phyloP scores from a whole-genome alignment of 92 coral and sea anemone genomes.

The Isaurus tuberculatus region DNA sequence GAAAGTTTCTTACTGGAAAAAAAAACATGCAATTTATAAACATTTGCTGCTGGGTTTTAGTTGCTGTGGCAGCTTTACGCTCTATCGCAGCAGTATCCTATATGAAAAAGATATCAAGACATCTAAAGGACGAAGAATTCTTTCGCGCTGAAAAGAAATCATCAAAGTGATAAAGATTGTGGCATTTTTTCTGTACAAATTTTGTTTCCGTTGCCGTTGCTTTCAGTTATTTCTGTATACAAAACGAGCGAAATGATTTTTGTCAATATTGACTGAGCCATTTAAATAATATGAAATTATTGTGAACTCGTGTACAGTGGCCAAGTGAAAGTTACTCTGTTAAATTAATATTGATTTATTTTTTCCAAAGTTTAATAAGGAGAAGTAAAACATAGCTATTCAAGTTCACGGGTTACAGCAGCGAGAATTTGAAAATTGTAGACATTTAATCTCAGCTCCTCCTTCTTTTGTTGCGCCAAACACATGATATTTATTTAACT shows the following conservation, averaged over 20 bases:
- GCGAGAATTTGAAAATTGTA: constrained; percentile 41
- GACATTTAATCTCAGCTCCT: constrained; percentile 69
- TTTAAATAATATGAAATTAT: constrained; percentile 24
- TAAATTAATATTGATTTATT: constrained; percentile 13
- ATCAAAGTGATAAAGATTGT: neutral
- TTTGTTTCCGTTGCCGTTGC: constrained; percentile 3
- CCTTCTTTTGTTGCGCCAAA: constrained; percentile 56
- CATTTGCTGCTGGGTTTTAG: neutral
- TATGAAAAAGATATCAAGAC: neutral
- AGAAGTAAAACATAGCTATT: constrained; percentile 37
- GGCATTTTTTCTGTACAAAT: neutral
- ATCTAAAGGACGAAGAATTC: neutral
- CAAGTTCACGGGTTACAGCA: constrained; percentile 29
- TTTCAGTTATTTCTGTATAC: neutral
- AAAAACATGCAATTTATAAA: neutral
- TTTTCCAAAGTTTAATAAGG: constrained; percentile 7
- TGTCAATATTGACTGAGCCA: constrained; percentile 39
- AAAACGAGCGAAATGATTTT: constrained; percentile 19
- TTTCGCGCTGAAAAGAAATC: neutral
- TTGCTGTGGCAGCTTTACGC: neutral
- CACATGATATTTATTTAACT: constrained; percentile 50
- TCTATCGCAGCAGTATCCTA: neutral
- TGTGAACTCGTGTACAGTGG: neutral
- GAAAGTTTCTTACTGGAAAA: neutral
- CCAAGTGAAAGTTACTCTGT: neutral